Evolutionary conservation across 2,113 vertebrate species (phyloP).

Genomic region (Struthio camelus): DNA sequence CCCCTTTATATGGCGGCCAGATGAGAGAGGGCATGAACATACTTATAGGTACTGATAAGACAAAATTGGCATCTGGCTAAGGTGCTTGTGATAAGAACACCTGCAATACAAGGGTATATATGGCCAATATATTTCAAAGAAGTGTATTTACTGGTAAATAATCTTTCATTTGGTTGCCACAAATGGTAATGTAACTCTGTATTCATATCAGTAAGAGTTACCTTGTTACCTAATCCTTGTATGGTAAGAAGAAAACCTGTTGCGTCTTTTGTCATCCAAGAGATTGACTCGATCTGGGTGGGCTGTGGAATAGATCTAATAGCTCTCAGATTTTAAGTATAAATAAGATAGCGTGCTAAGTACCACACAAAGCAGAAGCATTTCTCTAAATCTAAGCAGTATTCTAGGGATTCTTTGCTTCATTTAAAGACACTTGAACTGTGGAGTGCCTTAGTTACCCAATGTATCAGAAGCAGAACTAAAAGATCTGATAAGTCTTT

Average conservation of each 20-base stretch:
- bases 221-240: neutral
- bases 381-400: neutral
- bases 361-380: neutral
- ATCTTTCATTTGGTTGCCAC: neutral
- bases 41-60: neutral
- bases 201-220: neutral
- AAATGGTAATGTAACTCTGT: neutral
- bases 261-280: neutral
- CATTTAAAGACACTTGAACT: neutral
- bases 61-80: neutral
- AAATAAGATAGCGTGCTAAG: neutral
- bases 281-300: neutral
- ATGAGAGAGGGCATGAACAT: neutral
- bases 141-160: neutral
- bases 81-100: neutral
- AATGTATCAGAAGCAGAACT: conserved; percentile 8
- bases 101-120: neutral
- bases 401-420: neutral
- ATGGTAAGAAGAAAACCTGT: neutral
- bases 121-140: neutral
- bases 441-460: neutral
- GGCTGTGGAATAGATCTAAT: neutral
- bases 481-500: neutral
- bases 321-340: neutral
- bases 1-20: neutral